Evolutionary conservation across 2,113 vertebrate species (phyloP).

Genomic region (Atractosteus spatula): DNA sequence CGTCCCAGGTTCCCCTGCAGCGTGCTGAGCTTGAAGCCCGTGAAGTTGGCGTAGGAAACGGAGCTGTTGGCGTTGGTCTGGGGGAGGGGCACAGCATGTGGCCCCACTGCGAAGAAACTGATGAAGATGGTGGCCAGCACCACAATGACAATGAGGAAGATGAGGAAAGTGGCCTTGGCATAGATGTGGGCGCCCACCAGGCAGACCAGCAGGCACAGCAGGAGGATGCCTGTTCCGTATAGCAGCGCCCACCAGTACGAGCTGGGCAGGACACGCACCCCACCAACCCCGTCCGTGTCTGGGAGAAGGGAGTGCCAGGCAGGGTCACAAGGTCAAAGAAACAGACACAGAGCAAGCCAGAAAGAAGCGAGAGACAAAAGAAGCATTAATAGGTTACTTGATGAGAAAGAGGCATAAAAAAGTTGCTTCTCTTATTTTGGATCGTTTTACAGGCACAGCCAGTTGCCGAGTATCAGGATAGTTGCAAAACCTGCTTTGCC

Average conservation of each 20-base stretch:
- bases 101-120: slow-evolving; percentile 75
- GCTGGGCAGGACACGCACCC: slow-evolving; percentile 63
- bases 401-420: neutral
- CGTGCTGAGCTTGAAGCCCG: slow-evolving; percentile 78
- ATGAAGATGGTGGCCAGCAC: slow-evolving; percentile 76
- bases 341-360: neutral
- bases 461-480: too few species aligned
- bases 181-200: slow-evolving; percentile 85
- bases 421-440: too few species aligned
- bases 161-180: slow-evolving; percentile 84
- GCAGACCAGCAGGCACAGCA: slow-evolving; percentile 81
- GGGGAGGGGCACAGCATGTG: slow-evolving; percentile 54
- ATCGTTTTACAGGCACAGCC: too few species aligned
- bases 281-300: slow-evolving; percentile 23
- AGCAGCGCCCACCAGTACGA: slow-evolving; percentile 85
- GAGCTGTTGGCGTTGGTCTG: slow-evolving; percentile 19
- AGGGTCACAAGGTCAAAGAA: neutral
- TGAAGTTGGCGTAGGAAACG: slow-evolving; percentile 61
- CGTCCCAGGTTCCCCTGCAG: slow-evolving; percentile 71
- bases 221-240: slow-evolving; percentile 68
- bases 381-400: neutral
- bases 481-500: too few species aligned
- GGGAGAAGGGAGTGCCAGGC: neutral
- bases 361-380: neutral
- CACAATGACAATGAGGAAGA: slow-evolving; percentile 79